These are phyloP conservation scores for Dipodomys merriami DNA, from an alignment of 2,113 vertebrate species.

Conservation along the genomic window DNA sequence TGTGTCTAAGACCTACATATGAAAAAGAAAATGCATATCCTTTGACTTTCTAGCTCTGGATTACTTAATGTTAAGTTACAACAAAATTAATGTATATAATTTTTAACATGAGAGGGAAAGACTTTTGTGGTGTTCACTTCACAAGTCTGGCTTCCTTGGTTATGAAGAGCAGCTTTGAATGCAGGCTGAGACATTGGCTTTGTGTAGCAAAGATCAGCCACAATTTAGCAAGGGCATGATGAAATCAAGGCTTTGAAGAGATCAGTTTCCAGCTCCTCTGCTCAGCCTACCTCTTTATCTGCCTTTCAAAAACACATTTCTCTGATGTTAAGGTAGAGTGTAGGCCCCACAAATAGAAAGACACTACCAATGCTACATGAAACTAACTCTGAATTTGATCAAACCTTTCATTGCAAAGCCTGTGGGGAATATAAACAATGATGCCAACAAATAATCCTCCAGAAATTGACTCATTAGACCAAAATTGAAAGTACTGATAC, in stretches of 20 bases:
- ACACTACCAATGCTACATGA: background rate
- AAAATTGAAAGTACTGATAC: conserved; percentile 48
- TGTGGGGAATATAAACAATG: conserved; percentile 16
- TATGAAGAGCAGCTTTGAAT: background rate
- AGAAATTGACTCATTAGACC: conserved; percentile 40
- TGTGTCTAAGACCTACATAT: too few species aligned
- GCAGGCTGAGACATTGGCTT: background rate
- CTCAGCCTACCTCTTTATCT: background rate
- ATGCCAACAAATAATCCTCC: background rate
- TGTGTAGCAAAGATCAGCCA: background rate
- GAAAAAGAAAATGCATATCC: too few species aligned
- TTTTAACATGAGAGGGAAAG: background rate
- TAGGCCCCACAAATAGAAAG: background rate
- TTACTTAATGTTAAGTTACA: background rate
- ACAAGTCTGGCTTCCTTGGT: background rate
- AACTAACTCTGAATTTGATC: background rate
- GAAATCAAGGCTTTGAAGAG: background rate
- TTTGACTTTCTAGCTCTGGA: too few species aligned
- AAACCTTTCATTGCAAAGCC: background rate
- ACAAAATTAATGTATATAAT: background rate
- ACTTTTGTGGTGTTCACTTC: background rate
- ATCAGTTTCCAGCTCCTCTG: background rate
- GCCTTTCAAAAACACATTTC: background rate
- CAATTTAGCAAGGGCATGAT: background rate
- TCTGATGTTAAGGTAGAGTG: background rate